Percentiles rank a stretch among this genome's conserved stretches.
These are phyloP conservation scores for Gymnothorax reevesii DNA, from an alignment of 2,797 vertebrate species.

Conservation along the genomic window DNA sequence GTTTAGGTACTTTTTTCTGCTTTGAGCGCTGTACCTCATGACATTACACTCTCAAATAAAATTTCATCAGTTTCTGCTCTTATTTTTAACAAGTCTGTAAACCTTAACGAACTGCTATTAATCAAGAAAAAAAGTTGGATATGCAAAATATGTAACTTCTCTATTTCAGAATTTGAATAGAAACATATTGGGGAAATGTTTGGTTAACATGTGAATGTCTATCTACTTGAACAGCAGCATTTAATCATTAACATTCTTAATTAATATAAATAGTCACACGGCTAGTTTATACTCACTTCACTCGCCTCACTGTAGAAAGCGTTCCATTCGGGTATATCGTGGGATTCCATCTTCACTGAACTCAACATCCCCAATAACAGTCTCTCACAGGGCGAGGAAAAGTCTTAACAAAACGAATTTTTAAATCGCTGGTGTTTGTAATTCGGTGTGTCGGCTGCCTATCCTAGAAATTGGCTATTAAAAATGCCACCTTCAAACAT, in stretches of 20 bases:
- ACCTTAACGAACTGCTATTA: not conserved
- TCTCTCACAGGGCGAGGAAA: conserved; percentile 40
- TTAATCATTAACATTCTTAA: not conserved
- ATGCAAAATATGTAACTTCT: too few species aligned
- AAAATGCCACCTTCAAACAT: conserved; percentile 16
- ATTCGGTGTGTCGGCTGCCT: conserved; percentile 12
- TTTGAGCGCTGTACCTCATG: not conserved
- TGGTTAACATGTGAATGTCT: not conserved
- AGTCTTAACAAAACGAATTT: conserved; percentile 39
- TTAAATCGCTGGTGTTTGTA: not conserved
- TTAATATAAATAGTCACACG: conserved; percentile 2
- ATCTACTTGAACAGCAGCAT: not conserved
- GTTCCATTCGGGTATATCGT: conserved; percentile 83
- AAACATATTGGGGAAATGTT: not conserved
- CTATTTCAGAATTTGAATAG: not conserved
- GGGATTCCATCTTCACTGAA: conserved; percentile 85
- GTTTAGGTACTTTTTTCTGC: not conserved
- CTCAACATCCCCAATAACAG: conserved; percentile 79
- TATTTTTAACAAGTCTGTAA: not conserved
- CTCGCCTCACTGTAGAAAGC: conserved; percentile 79
- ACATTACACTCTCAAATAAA: not conserved
- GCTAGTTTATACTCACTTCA: conserved; percentile 67
- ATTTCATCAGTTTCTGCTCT: not conserved
- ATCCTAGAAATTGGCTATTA: not conserved
- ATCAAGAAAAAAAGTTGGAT: not conserved